Evolutionary conservation across 1,140 invertebrate species (phyloP), one percentile per base, ranked within the genome.

Genomic region (Drosophila ercepeae): DNA sequence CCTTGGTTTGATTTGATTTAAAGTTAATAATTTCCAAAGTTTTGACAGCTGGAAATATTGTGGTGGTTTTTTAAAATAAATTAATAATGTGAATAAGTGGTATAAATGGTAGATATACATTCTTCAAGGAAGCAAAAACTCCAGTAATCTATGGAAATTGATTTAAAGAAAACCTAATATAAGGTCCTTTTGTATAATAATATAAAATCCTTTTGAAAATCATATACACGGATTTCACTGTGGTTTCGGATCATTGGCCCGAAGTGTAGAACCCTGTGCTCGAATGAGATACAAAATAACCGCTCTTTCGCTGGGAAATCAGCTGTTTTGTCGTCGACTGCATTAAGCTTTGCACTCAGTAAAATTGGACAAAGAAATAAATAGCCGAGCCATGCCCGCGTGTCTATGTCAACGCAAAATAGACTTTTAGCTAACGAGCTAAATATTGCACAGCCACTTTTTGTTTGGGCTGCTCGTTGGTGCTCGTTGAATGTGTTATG

Each of bases 401-500:
- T 68, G 64, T 68, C 64, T 68, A 68, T 68, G 64, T 68, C 64
- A 68, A 67, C 64, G 61, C 64, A 68, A 68, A 68, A 68, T 68
- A 68, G 64, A 68, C 60, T 53, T 68, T 68, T 48, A 68, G 64
- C 64, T 68, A 68, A 67, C 64, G 64, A 67, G 64, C 64, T 68
- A 68, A 68, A 67, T 68, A 67, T 68, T 68, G 64, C 61, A 53
- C 64, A 68, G 64, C 34, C 61, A 67, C 61, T 67, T 67, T 48
- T 34, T 45, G 61, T 67, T 67, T 53, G 46, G 29, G 29, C 29
- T 67, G 21, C 7, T 32, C 27, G 13, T 18, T 18, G 13, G 4
- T 67, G 21, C 7, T 32, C 27, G 13, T 18, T 18, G 13, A 7
- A 18, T 29, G 25, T 61, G 61, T 25, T 67, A 52, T 53, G 48